Base-by-base conservation (phyloP, 2,113 vertebrate species). In the Argyrosomus japonicus region DNA sequence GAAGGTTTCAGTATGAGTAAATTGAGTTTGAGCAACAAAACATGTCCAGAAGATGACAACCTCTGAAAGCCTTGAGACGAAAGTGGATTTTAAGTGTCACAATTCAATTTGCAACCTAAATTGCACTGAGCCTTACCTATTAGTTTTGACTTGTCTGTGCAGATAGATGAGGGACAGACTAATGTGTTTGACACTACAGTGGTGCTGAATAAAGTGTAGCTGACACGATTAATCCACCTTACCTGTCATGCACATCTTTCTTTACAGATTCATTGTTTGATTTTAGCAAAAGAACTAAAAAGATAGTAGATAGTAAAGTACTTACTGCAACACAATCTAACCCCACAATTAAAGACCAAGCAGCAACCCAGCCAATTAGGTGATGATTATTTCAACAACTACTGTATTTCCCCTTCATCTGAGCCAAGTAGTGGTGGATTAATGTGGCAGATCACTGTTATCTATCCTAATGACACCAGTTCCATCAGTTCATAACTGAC, bases 401-500 rank as follows among this genome's bases (percentile, higher is more conserved):
- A 17, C 15, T 58, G 13, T 43, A 43, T 72, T 43, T 64, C 54
- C 69, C 45, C 18, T 86, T 88, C 43, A 75, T 79, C 51, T 70
- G 56, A 12, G 74, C 68, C 68, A 68, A 82, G 48, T 18, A 70
- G 29, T 36, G 45, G 29, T 71, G 87, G 81, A 91, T 91, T 91
- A 89, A 81, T 62, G 82, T 69, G 40, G 68, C 81, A 79, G 70
- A 80, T 90, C 82, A 79, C 36, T 73, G 83, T 81, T 84, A 75
- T 87, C 81, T 84, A 68, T 75, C 50, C 76, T 81, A 73, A 68
- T 43, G 77, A 88, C 75, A 27, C 25, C 21, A 25, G 70, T 75
- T 72, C 75, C 67, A 82, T 68, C 62, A 79, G 68, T 82, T 85
- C 69, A 56, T 87, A 87, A 86, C 64, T 71, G 84, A 78, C 90